A percentile compares a stretch with the other conserved stretches of the same genome.
These are phyloP conservation scores for Colinus virginianus DNA, from an alignment of 2,113 vertebrate genomes.

Conservation along the genomic window DNA sequence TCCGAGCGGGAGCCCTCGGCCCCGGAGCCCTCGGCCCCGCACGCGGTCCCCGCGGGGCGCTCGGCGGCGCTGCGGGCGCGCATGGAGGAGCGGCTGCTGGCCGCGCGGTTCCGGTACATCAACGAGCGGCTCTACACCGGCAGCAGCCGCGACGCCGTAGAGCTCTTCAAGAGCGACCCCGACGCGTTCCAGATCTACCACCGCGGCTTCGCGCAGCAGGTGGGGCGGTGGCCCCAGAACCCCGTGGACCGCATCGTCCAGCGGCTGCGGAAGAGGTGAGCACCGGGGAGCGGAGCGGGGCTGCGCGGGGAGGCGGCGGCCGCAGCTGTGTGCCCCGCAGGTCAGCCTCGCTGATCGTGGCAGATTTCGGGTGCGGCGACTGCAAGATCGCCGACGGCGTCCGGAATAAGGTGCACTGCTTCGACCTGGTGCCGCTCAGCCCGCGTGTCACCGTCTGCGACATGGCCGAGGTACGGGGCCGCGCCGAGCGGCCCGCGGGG, in stretches of 20 bases:
- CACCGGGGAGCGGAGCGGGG: no score
- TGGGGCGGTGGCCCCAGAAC: slow-evolving; percentile 88
- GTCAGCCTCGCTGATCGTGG: slow-evolving; percentile 86
- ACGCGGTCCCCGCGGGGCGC: background rate
- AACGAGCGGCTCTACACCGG: slow-evolving; percentile 90
- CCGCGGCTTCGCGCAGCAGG: slow-evolving; percentile 87
- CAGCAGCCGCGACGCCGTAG: slow-evolving; percentile 81
- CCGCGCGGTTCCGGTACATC: slow-evolving; percentile 90
- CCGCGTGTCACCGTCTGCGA: slow-evolving; percentile 90
- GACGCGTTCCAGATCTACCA: slow-evolving; percentile 88
- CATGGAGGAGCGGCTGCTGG: slow-evolving; percentile 87
- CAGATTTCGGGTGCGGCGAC: slow-evolving; percentile 95
- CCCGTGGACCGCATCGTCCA: slow-evolving; percentile 85
- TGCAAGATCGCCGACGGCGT: slow-evolving; percentile 88
- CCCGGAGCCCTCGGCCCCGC: background rate
- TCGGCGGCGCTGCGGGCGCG: background rate
- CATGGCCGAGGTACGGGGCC: slow-evolving; percentile 85
- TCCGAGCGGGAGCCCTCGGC: background rate
- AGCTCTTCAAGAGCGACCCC: slow-evolving; percentile 87
- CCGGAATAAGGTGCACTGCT: slow-evolving; percentile 90
- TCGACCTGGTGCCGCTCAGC: slow-evolving; percentile 88
- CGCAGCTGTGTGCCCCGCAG: slow-evolving; percentile 59
- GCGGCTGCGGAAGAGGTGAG: slow-evolving; percentile 86
- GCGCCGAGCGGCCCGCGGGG: background rate
- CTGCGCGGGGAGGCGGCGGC: accelerated